Evolutionary conservation across 2,113 vertebrate species (phyloP).

Genomic region (Phalacrocorax aristotelis): DNA sequence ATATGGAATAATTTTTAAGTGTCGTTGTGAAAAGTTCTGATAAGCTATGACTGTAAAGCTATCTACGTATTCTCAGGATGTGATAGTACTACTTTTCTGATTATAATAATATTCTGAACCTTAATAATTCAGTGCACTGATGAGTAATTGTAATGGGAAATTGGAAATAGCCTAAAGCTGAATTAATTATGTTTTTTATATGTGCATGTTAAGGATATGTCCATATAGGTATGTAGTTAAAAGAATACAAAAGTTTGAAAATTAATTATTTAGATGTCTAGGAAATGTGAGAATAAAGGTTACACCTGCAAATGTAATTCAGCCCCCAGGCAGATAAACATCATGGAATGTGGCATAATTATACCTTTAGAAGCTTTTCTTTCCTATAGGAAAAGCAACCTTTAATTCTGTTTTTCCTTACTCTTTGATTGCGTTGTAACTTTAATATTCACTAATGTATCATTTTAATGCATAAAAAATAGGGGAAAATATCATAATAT

Average conservation of each 20-base stretch:
- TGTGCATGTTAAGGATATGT: background rate
- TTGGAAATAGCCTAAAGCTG: conserved; percentile 1
- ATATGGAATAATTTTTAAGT: background rate
- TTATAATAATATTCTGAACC: background rate
- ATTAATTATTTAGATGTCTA: background rate
- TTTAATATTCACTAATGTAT: background rate
- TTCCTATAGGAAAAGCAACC: background rate
- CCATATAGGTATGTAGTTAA: background rate
- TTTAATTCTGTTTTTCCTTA: background rate
- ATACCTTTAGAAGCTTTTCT: background rate
- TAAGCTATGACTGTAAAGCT: background rate
- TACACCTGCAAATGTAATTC: background rate
- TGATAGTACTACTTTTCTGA: background rate
- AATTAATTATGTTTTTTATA: background rate
- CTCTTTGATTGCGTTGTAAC: background rate
- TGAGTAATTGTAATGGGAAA: background rate
- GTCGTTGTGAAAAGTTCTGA: background rate
- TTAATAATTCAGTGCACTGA: background rate
- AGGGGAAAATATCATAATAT: background rate
- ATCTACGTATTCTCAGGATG: background rate
- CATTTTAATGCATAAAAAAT: background rate
- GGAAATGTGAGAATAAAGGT: conserved; percentile 2
- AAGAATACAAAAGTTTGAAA: background rate
- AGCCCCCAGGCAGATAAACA: background rate
- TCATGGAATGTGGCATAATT: background rate